Evolutionary conservation across 1,140 invertebrate genomes (phyloP).

Genomic region (Papilio helenus): DNA sequence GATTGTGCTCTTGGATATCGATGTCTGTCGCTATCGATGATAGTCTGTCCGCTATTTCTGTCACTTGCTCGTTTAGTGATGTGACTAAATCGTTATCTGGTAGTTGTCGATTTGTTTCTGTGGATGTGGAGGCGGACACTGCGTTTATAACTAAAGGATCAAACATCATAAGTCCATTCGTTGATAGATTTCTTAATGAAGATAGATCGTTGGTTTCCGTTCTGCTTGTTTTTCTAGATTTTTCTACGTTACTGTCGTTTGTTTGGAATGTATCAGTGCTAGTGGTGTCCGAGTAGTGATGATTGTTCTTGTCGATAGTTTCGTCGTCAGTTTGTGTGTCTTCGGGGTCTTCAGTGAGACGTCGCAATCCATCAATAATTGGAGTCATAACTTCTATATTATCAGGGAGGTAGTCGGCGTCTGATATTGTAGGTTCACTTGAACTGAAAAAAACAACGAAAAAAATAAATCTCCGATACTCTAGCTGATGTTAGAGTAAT

Average conservation of each 20-base stretch:
- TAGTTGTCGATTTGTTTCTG: constrained; percentile 64
- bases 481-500: too few relatives aligned
- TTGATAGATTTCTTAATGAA: constrained; percentile 76
- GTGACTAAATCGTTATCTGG: constrained; percentile 78
- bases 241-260: constrained; percentile 58
- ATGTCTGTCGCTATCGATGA: constrained; percentile 74
- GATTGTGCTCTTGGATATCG: constrained; percentile 67
- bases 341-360: constrained; percentile 60
- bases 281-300: constrained; percentile 48
- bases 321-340: constrained; percentile 54
- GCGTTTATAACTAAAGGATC: constrained; percentile 78
- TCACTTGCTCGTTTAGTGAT: constrained; percentile 79
- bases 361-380: constrained; percentile 73
- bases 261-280: constrained; percentile 71
- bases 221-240: constrained; percentile 71
- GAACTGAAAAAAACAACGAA: constrained; percentile 59
- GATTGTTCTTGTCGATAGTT: constrained; percentile 33
- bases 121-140: constrained; percentile 60
- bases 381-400: constrained; percentile 80
- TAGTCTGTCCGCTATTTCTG: constrained; percentile 77
- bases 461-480: constrained; percentile 1
- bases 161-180: constrained; percentile 80
- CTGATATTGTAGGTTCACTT: constrained; percentile 72
- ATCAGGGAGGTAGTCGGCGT: constrained; percentile 77
- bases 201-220: constrained; percentile 69